Evolutionary conservation across 2,888 invertebrate species (phyloP).

Genomic region (Spodoptera littoralis): DNA sequence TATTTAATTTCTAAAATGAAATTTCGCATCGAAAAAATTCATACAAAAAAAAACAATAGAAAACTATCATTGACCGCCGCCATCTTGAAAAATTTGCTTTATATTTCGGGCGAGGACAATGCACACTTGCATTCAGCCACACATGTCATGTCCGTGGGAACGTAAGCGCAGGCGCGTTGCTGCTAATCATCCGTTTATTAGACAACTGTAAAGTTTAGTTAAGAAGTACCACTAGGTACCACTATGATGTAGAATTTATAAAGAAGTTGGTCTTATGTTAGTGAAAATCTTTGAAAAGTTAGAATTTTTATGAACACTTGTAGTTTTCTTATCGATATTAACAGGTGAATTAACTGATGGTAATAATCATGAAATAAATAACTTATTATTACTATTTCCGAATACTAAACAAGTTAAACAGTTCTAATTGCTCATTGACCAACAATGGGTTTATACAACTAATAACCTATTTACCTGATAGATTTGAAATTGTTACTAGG

Average conservation of each 20-base stretch:
- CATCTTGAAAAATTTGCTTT: slow-evolving; percentile 4
- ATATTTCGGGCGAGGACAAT: slow-evolving; percentile 47
- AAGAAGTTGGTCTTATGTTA: too few species aligned
- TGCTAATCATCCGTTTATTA: slow-evolving; percentile 50
- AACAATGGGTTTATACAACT: too few species aligned
- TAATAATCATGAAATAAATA: too few species aligned
- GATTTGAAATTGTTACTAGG: background rate
- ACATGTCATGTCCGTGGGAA: slow-evolving; percentile 58
- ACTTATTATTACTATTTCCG: background rate
- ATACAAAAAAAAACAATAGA: background rate
- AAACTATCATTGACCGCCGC: background rate
- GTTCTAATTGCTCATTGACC: too few species aligned
- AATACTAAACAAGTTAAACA: too few species aligned
- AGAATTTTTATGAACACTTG: background rate
- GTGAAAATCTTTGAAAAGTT: too few species aligned
- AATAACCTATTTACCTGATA: too few species aligned
- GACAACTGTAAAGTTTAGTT: background rate
- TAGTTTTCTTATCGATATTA: background rate
- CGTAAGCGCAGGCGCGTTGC: slow-evolving; percentile 44
- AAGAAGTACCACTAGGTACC: slow-evolving; percentile 24
- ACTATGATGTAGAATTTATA: too few species aligned
- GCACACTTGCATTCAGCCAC: slow-evolving; percentile 55
- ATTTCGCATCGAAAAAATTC: too few species aligned
- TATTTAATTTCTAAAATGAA: too few species aligned
- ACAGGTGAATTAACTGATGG: background rate